A percentile compares a stretch with the other conserved stretches of the same genome.
Conservation (phyloP, 2,797 vertebrate species). For the Hapalemur alaotrensis region DNA sequence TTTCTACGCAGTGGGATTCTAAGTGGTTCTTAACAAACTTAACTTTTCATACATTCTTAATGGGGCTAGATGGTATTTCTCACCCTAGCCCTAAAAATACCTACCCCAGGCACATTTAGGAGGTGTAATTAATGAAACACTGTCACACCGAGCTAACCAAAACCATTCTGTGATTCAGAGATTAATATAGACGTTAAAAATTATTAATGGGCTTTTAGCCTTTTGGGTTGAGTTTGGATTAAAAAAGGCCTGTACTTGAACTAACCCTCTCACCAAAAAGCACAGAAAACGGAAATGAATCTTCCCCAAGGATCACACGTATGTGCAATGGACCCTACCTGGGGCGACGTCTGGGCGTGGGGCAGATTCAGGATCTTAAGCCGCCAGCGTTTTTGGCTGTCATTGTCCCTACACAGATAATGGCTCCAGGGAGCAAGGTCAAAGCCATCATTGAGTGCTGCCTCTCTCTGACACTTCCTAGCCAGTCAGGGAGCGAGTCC, state of each 20-base stretch:
- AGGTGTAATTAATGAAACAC: not conserved
- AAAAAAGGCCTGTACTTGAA: fast-evolving
- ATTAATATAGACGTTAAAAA: not conserved
- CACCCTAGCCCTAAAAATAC: not conserved
- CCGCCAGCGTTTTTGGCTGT: not conserved
- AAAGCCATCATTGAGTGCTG: fast-evolving
- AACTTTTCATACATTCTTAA: not conserved
- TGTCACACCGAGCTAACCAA: not conserved
- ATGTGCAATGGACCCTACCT: fast-evolving
- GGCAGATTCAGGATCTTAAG: no score
- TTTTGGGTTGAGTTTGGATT: not conserved
- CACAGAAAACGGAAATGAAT: not conserved
- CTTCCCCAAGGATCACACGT: not conserved
- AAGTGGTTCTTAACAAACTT: not conserved
- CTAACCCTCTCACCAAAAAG: not conserved
- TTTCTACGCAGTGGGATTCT: not conserved
- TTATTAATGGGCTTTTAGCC: not conserved
- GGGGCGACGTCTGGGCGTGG: fast-evolving
- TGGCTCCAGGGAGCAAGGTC: not conserved
- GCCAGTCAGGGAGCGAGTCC: no score
- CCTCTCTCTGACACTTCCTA: not conserved
- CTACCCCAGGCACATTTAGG: not conserved
- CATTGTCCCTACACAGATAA: not conserved
- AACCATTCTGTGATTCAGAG: not conserved
- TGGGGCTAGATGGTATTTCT: not conserved